Conservation (phyloP, 2,888 invertebrate genomes). For the Aleiodes alternator region DNA sequence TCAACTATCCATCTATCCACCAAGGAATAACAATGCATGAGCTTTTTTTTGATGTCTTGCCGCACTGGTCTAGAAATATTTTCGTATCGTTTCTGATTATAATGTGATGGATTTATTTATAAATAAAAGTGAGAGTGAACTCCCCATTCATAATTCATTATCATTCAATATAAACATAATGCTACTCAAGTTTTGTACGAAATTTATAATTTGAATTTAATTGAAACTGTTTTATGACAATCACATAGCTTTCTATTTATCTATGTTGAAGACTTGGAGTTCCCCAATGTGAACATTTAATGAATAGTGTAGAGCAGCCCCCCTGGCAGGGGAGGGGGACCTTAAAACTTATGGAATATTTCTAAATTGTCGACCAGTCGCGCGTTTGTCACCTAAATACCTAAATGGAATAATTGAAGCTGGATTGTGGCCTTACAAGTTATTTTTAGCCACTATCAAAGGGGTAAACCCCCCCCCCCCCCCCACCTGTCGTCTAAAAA, state of each 20-base stretch:
- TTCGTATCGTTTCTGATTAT: slow-evolving; percentile 36
- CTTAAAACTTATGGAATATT: slow-evolving; percentile 68
- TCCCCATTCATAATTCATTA: slow-evolving; percentile 12
- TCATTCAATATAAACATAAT: background rate
- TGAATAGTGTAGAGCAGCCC: slow-evolving; percentile 31
- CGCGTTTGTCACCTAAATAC: slow-evolving; percentile 73
- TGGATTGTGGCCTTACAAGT: slow-evolving; percentile 71
- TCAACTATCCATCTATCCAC: background rate
- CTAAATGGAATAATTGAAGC: slow-evolving; percentile 73
- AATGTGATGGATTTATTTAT: background rate
- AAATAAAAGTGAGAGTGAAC: background rate
- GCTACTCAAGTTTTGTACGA: background rate
- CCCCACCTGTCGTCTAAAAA: slow-evolving; percentile 71
- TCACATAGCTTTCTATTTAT: background rate
- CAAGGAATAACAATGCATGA: background rate
- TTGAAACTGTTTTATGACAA: background rate
- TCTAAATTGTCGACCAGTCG: slow-evolving; percentile 72
- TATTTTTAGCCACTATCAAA: slow-evolving; percentile 72
- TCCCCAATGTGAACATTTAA: slow-evolving; percentile 8
- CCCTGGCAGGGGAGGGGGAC: background rate
- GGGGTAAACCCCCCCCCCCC: slow-evolving; percentile 70
- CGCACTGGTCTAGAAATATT: slow-evolving; percentile 46
- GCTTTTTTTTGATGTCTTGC: slow-evolving; percentile 25
- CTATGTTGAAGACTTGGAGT: background rate
- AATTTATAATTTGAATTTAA: no score